Percentiles rank a stretch among this genome's conserved stretches.
Conservation (phyloP, 2,797 vertebrate species). For the Neoniphon sammara region DNA sequence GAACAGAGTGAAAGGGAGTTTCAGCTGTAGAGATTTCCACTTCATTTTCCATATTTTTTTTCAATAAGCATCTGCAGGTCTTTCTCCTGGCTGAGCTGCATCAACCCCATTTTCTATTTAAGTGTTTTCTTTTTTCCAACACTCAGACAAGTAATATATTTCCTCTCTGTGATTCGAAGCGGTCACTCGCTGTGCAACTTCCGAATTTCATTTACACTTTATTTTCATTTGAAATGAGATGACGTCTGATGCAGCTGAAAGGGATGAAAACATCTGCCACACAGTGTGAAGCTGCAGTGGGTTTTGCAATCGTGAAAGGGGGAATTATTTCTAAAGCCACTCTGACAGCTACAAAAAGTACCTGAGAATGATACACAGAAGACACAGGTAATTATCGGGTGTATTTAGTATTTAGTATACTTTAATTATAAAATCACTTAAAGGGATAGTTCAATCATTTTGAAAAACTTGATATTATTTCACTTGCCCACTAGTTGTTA, state of each 20-base stretch:
- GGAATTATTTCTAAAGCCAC: background rate
- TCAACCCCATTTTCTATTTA: conserved; percentile 14
- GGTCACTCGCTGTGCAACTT: conserved; percentile 2
- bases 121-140: background rate
- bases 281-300: background rate
- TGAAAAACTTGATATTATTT: too few species aligned
- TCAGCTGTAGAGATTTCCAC: conserved; percentile 35
- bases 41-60: conserved; percentile 30
- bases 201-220: conserved; percentile 18
- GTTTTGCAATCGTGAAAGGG: conserved; percentile 3
- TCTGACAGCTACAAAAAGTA: background rate
- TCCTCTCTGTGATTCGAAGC: conserved; percentile 5
- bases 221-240: conserved; percentile 18
- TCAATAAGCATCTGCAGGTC: background rate
- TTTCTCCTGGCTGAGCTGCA: conserved; percentile 24
- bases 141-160: conserved; percentile 1
- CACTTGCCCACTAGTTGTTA: too few species aligned
- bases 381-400: background rate
- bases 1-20: conserved; percentile 36
- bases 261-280: conserved; percentile 1
- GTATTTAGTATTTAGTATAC: background rate
- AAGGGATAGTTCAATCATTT: too few species aligned
- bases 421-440: too few species aligned
- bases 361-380: background rate
- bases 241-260: background rate